Evolutionary conservation across 2,113 vertebrate genomes (phyloP).

Genomic region (Dinomys branickii): DNA sequence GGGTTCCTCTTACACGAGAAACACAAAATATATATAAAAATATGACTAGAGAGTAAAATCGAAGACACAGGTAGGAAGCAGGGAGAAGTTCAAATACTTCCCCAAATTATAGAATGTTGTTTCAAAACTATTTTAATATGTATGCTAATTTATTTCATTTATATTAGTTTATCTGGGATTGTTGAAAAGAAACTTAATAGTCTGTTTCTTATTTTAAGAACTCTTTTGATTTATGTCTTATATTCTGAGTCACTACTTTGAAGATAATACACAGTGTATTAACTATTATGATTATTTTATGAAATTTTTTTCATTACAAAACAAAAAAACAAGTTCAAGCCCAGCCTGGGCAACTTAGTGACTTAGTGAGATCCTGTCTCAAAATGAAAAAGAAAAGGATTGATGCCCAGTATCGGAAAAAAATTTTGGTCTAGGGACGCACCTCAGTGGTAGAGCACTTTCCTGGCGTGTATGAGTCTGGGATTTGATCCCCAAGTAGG

Average conservation of each 20-base stretch:
- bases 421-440: neutral
- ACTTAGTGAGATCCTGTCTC: neutral
- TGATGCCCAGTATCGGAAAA: neutral
- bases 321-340: neutral
- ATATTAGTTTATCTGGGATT: neutral
- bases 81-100: neutral
- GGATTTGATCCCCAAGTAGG: neutral
- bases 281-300: neutral
- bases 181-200: neutral
- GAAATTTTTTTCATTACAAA: neutral
- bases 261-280: neutral
- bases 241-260: neutral
- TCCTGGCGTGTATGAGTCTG: neutral
- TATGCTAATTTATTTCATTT: neutral
- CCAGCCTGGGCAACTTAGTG: neutral
- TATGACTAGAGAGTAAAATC: neutral
- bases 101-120: neutral
- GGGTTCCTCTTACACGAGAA: neutral
- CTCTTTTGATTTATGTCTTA: neutral
- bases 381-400: neutral
- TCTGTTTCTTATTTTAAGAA: neutral
- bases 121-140: neutral
- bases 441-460: neutral
- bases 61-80: neutral
- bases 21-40: neutral